Conservation (phyloP, 92 coral and sea anemone species). For the Muricea muricata region DNA sequence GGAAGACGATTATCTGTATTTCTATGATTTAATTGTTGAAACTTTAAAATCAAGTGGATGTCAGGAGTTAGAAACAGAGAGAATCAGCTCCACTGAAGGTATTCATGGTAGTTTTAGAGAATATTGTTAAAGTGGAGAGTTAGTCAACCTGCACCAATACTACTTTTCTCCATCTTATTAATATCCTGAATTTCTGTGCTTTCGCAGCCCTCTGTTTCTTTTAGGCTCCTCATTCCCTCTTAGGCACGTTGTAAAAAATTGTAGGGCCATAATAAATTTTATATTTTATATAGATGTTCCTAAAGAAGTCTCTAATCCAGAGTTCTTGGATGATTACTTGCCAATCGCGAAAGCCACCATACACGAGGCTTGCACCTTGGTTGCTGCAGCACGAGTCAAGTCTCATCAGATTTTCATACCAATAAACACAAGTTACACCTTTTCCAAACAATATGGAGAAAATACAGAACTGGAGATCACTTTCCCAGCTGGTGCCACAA, state of each 20-base stretch:
- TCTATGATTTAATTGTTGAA: neutral
- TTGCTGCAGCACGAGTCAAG: neutral
- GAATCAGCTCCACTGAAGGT: neutral
- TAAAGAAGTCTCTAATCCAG: neutral
- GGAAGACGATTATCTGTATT: neutral
- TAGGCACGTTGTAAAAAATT: no score
- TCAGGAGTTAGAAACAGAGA: neutral
- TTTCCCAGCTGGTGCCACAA: neutral
- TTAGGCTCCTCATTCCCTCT: no score
- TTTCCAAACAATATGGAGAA: neutral
- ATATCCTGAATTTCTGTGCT: no score
- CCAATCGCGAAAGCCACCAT: constrained; percentile 5
- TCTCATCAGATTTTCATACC: neutral
- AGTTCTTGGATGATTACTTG: neutral
- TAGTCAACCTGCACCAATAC: no score
- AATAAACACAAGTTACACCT: neutral
- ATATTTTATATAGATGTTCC: no score
- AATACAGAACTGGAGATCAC: neutral
- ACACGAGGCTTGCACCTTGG: neutral
- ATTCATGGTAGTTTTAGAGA: no score
- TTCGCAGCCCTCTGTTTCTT: no score
- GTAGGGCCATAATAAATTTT: no score
- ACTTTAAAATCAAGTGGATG: neutral
- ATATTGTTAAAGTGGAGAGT: neutral
- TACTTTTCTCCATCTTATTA: no score